phyloP scores from a whole-genome alignment of 2,888 invertebrate genomes.

The Microlaimidae sp. region DNA sequence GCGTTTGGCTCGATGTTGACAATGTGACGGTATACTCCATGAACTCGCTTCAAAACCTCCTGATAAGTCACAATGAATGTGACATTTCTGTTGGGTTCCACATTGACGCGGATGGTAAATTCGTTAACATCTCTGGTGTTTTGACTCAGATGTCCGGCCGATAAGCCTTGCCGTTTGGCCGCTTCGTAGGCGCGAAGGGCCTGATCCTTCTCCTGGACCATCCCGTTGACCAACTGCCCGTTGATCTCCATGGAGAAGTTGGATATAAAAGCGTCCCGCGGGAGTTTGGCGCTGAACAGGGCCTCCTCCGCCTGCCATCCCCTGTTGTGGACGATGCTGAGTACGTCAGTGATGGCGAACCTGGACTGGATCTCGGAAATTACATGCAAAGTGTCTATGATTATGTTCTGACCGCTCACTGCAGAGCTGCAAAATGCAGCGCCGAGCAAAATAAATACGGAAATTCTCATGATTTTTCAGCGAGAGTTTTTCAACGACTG shows the following conservation, averaged over 20 bases:
- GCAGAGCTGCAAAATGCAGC: too few species aligned
- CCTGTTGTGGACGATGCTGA: neutral
- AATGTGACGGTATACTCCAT: constrained; percentile 51
- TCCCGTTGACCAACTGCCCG: neutral
- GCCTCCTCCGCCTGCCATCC: neutral
- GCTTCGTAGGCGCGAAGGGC: neutral
- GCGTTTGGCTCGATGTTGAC: constrained; percentile 53
- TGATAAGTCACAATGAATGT: constrained; percentile 56
- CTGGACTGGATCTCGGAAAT: neutral
- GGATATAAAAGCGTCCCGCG: neutral
- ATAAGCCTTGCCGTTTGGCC: neutral
- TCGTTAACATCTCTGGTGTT: constrained; percentile 9
- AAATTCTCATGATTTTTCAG: too few species aligned
- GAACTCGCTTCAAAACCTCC: constrained; percentile 49
- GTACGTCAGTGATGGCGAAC: neutral
- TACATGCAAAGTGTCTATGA: neutral
- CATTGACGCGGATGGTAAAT: constrained; percentile 14
- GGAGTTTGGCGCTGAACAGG: neutral
- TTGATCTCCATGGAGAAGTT: neutral
- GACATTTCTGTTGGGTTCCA: constrained; percentile 37
- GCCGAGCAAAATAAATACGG: too few species aligned
- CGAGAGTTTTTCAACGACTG: too few species aligned
- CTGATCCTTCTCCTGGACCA: neutral
- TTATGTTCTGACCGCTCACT: too few species aligned
- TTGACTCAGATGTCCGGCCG: neutral